phyloP scores from a whole-genome alignment of 2,113 vertebrate species.

The Peromyscus californicus region DNA sequence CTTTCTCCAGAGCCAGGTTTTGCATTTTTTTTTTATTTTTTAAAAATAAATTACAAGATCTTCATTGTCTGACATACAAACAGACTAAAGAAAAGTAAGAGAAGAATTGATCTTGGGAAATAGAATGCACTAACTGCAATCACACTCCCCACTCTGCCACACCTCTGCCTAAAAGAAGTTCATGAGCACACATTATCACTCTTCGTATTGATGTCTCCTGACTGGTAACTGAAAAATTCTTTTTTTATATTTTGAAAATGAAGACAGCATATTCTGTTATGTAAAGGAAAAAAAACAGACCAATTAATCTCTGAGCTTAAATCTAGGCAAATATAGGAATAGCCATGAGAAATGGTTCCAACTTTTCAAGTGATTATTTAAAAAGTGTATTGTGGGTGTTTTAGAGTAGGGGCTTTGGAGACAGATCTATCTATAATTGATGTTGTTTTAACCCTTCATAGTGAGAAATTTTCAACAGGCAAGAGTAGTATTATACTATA shows the following conservation, averaged over 20 bases:
- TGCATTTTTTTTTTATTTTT: not conserved
- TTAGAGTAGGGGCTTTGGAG: not conserved
- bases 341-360: not conserved
- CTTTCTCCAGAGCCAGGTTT: not conserved
- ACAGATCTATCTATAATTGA: not conserved
- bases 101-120: not conserved
- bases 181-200: accelerated
- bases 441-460: not conserved
- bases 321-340: not conserved
- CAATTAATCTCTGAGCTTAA: not conserved
- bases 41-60: constrained; percentile 11
- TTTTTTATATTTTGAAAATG: not conserved
- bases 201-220: not conserved
- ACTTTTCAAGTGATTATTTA: not conserved
- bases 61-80: not conserved
- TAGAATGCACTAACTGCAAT: not conserved
- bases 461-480: not conserved
- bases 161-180: not conserved
- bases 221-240: not conserved
- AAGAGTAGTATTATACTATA: not conserved
- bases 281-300: not conserved
- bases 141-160: not conserved
- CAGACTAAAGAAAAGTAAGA: not conserved
- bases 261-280: constrained; percentile 2
- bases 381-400: not conserved